Evolutionary conservation across 2,797 vertebrate species (phyloP), one percentile per base, ranked within the genome.

Genomic region (Notolepis coatsorum): DNA sequence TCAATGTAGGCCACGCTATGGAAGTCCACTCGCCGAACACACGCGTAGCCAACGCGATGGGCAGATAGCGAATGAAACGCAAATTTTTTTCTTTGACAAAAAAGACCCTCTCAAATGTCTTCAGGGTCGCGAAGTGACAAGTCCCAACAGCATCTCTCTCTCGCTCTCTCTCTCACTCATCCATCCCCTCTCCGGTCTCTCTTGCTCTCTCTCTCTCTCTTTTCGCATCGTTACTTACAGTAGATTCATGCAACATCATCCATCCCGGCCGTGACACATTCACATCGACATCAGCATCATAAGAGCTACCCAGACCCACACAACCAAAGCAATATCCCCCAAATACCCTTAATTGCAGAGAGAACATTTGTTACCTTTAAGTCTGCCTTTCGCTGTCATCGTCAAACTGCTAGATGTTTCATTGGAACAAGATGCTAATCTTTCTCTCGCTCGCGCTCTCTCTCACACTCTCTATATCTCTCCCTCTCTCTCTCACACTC

Each of bases 371-470:
- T 85, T 94, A 94, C 93, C 93, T 94, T 94, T 94, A 77, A 92
- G 91, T 93, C 93, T 91, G 90, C 90, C 91, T 93, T 93, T 93
- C 86, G 93, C 91, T 90, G 93, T 94, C 93, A 94, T 94, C 89
- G 82, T 94, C 88, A 91, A 85, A 80, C 84, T 81, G 90, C 84
- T 87, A 49, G 87, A 60, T 89, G 87, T 90, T 90, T 92, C 92
- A 93, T 93, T 84, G 90, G 86, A 91, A 88, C 87, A 74, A 88
- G 90, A 91, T 81, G 90, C 89, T 92, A 84, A 81, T 89, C 82
- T 87, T 81, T 67, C 84, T 73, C 82, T 50, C 73, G 39, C 71
- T 33, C 68, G 27, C n/a, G 23, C 25, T 23, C 49, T 23, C 54
- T 23, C 58, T 46, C 64, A n/a, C n/a, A n/a, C n/a, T n/a, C n/a